These are phyloP conservation scores for Ectemnius continuus DNA, from an alignment of 2,888 invertebrate species.

Conservation along the genomic window DNA sequence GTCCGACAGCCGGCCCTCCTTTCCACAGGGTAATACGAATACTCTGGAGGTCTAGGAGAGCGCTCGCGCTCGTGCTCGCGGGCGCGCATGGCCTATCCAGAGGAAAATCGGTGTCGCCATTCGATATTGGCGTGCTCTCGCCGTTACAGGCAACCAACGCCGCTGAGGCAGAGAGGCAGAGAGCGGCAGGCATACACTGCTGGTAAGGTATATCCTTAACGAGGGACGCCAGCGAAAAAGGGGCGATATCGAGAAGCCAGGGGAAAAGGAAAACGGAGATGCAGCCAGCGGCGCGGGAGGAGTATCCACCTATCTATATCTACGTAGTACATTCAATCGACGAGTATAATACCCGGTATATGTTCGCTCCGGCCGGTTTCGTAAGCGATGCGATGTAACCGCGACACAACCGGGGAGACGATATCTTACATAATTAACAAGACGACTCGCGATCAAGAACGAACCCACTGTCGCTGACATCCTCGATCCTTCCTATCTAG, in stretches of 20 bases:
- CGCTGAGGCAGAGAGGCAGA: background rate
- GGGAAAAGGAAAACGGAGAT: no score
- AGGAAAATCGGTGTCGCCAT: conserved; percentile 2
- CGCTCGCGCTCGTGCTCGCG: no score
- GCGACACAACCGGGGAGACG: background rate
- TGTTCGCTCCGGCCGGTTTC: conserved; percentile 5
- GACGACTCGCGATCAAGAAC: background rate
- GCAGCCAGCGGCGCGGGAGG: no score
- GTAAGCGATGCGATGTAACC: background rate
- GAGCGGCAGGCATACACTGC: conserved; percentile 1
- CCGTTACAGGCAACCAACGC: background rate
- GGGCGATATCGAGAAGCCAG: no score
- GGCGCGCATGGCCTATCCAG: no score
- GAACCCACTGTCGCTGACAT: conserved; percentile 1
- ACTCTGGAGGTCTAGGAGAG: no score
- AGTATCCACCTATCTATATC: no score
- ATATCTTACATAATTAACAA: conserved; percentile 3
- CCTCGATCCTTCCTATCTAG: background rate
- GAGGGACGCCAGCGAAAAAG: no score
- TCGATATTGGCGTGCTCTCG: background rate
- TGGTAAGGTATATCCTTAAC: no score
- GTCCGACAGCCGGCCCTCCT: no score
- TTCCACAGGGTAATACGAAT: no score
- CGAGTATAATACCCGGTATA: background rate
- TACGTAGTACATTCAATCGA: no score